Evolutionary conservation across 1,140 invertebrate genomes (phyloP), one percentile per base, ranked within the genome.

Genomic region (Drosophila pseudoobscura): DNA sequence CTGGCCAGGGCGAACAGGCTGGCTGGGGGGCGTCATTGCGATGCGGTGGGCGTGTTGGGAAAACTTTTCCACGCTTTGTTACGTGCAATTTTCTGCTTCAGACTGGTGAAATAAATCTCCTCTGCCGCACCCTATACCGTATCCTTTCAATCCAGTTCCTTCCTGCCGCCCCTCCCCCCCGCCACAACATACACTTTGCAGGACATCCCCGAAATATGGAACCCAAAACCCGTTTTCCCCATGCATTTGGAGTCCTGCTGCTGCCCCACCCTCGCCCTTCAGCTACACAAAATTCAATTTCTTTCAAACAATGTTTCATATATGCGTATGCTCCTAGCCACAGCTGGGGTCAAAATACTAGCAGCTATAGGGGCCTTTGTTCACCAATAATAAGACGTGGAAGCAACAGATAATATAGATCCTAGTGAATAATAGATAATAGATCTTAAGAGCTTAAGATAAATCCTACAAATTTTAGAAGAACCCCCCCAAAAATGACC

Each of bases 1-100:
- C 20, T 20, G 20, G 20, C 20, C 20, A 20, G 20, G 17, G 17
- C 17, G n/a, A n/a, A n/a, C n/a, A n/a, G n/a, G n/a, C n/a, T 0
- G 17, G 17, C 0, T 0, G 17, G 17, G 17, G 17, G 17, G 17
- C 17, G 17, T 17, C 17, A 17, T 17, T 20, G 35, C 3, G 35
- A 39, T 35, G 15, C 50, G n/a, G 15, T 8, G 50, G 20, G 50
- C 9, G 35, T 39, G 35, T 13, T 11, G 35, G 41, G 50, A 58
- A 83, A 83, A 83, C 65, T 84, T 84, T 83, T 62, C 71, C 74
- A 85, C 76, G 80, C 80, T 85, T 75, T 85, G 76, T 83, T 83
- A 85, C 71, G 80, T 83, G 80, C 72, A 83, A 83, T 83, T 83
- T 83, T 83, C 80, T 85, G 75, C 80, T 73, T 85, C 60, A 84